Evolutionary conservation across 1,140 invertebrate species (phyloP).

Genomic region (Chelonus insularis): DNA sequence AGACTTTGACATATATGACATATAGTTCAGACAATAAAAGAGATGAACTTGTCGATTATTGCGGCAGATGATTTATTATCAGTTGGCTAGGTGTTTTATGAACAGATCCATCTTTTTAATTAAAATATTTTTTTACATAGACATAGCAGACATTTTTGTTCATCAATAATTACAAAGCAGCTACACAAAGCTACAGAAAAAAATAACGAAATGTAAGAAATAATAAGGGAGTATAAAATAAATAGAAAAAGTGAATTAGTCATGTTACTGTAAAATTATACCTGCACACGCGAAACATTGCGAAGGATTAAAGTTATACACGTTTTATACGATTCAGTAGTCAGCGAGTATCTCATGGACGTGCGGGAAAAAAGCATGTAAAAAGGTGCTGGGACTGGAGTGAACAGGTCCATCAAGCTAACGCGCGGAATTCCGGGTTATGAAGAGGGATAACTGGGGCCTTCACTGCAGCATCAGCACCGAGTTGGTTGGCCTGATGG

Average conservation of each 20-base stretch:
- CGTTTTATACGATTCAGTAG: slow-evolving; percentile 42
- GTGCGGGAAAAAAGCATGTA: slow-evolving; percentile 31
- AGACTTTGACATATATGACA: too few species aligned
- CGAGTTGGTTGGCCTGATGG: not conserved
- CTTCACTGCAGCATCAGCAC: not conserved
- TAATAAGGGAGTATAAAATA: slow-evolving; percentile 10
- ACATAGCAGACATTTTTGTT: too few species aligned
- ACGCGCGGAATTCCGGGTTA: slow-evolving; percentile 35
- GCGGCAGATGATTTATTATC: too few species aligned
- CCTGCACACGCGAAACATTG: slow-evolving; percentile 38
- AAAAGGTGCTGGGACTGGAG: slow-evolving; percentile 33
- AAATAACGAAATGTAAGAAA: slow-evolving; percentile 3
- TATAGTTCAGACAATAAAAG: too few species aligned
- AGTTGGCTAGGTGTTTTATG: too few species aligned
- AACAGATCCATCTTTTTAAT: too few species aligned
- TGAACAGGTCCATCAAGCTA: slow-evolving; percentile 30
- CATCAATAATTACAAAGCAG: too few species aligned
- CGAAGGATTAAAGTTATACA: slow-evolving; percentile 34
- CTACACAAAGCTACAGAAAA: too few species aligned
- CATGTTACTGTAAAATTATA: not conserved
- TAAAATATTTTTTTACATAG: too few species aligned
- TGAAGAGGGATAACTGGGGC: slow-evolving; percentile 12
- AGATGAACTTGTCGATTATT: too few species aligned
- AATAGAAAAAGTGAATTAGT: not conserved
- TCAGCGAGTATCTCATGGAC: slow-evolving; percentile 37